Evolutionary conservation across 2,888 invertebrate genomes (phyloP).

Genomic region (Morpho deidamia): DNA sequence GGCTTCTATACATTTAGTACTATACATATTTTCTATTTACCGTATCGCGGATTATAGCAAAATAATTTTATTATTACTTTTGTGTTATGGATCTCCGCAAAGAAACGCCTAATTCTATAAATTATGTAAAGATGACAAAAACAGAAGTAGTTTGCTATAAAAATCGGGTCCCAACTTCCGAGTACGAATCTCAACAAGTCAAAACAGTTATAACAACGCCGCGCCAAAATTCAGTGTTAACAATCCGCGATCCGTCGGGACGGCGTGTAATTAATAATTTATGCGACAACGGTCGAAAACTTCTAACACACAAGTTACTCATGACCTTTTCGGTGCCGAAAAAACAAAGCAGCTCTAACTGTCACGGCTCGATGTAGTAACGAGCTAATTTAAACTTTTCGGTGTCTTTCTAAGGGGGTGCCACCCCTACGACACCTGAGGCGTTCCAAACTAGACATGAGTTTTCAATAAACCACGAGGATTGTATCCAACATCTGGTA

Average conservation of each 20-base stretch:
- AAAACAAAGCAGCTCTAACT: constrained; percentile 69
- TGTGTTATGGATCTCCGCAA: no score
- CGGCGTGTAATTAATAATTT: constrained; percentile 60
- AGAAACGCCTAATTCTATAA: no score
- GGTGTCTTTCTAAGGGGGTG: constrained; percentile 46
- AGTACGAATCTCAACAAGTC: background rate
- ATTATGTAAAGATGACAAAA: no score
- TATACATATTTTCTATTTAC: no score
- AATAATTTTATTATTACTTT: no score
- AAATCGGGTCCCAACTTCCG: no score
- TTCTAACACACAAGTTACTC: constrained; percentile 59
- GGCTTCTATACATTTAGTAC: no score
- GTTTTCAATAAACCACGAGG: constrained; percentile 53
- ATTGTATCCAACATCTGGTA: constrained; percentile 26
- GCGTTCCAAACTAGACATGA: constrained; percentile 52
- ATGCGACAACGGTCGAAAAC: constrained; percentile 49
- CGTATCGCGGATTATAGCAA: no score
- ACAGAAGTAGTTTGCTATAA: no score
- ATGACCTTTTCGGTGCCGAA: constrained; percentile 63
- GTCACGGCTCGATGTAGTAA: constrained; percentile 67
- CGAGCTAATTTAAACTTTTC: constrained; percentile 79
- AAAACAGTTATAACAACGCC: constrained; percentile 4
- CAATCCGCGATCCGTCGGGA: constrained; percentile 8
- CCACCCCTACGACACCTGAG: constrained; percentile 56
- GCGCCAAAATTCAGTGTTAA: constrained; percentile 6